Percentiles rank a stretch among this genome's conserved stretches.
These are phyloP conservation scores for Mizuhopecten yessoensis DNA, from an alignment of 1,140 invertebrate genomes.

Conservation along the genomic window DNA sequence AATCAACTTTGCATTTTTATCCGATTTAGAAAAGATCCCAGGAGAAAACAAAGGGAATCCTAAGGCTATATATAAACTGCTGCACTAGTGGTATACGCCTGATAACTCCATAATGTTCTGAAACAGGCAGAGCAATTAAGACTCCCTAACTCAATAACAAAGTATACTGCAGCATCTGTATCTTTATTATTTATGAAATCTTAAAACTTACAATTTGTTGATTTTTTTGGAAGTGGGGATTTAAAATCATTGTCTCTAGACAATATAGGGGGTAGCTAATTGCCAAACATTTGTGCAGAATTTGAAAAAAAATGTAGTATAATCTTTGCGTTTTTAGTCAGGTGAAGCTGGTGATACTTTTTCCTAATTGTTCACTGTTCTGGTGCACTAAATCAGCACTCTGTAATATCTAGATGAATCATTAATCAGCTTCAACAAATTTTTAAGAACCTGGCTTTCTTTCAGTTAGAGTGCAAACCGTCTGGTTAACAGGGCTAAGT, in stretches of 20 bases:
- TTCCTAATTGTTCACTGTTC: too few relatives aligned
- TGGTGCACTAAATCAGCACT: background rate
- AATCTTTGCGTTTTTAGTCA: background rate
- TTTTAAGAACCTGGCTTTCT: background rate
- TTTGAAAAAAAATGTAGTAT: background rate
- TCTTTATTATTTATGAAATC: background rate
- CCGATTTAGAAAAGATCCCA: background rate
- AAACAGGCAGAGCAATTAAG: background rate
- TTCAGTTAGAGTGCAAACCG: background rate
- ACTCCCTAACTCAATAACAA: background rate
- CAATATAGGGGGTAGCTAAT: too few relatives aligned
- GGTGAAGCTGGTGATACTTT: background rate
- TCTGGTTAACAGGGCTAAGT: background rate
- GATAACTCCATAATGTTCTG: background rate
- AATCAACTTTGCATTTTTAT: constrained; percentile 9
- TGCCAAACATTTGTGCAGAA: background rate
- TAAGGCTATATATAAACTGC: background rate
- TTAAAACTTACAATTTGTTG: background rate
- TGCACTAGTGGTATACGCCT: background rate
- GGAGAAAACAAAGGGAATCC: background rate
- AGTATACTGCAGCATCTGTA: background rate
- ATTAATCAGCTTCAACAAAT: background rate
- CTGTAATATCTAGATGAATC: background rate
- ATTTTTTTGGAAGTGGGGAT: background rate
- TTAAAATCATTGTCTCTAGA: background rate